Base-by-base conservation (phyloP, 1,140 invertebrate genomes). In the Drosophila pseudoananassae region DNA sequence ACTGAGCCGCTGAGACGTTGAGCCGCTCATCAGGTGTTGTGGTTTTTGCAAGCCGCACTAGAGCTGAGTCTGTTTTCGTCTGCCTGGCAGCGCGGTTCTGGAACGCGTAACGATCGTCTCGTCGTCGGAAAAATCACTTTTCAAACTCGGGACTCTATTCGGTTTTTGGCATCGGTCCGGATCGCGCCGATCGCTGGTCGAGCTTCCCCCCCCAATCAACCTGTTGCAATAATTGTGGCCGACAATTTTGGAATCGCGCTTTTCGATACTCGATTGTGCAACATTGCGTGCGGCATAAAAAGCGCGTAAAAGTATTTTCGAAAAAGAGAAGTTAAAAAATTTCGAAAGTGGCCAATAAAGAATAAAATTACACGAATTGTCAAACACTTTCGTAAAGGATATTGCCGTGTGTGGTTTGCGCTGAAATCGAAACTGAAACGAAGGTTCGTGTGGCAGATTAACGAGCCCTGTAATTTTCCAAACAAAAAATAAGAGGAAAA, bases 31-130 rank as follows among this genome's bases (percentile, higher is more conserved):
- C 81, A 87, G 83, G 83, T 87, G 83, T 88, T 88, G 79, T 87
- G 75, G 83, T 88, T 88, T 87, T 87, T 83, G 83, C 83, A 83
- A 87, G 84, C 79, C 65, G 55, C 75, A 23, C 27, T 79, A 52
- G 52, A 78, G 69, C 64, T 87, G 78, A 87, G 83, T 87, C 78
- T 82, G 71, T 72, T 87, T 87, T 87, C 78, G 83, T 88, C 83
- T 87, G 83, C 78, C 75, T 79, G 75, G 83, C 75, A 88, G 83
- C 83, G 83, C 78, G 83, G 83, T 87, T 87, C 83, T 87, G 83
- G 55, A 83, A 88, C 82, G 83, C 83, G 82, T 88, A 76, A 55
- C 73, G 61, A 29, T 76, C 64, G 74, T 70, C 23, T 72, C 31
- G 45, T 45, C 20, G 54, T 25, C 49, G 31, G 52, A 40, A 68